Conservation (phyloP, 2,888 invertebrate species). For the Alsophila aescularia region DNA sequence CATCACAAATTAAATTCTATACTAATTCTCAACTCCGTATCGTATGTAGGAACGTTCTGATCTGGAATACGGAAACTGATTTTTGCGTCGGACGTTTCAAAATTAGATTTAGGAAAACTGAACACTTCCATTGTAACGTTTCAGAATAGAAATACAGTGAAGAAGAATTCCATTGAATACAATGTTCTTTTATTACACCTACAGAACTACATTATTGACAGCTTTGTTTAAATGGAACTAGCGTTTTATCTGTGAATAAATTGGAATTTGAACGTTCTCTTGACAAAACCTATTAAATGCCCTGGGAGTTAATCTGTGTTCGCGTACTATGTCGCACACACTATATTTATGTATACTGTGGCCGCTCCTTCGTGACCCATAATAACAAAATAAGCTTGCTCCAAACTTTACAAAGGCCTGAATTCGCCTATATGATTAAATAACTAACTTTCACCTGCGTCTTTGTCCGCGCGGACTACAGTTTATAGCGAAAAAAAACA, state of each 20-base stretch:
- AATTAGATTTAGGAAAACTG: constrained; percentile 73
- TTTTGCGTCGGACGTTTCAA: constrained; percentile 47
- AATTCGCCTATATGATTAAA: constrained; percentile 11
- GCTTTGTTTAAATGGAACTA: constrained; percentile 34
- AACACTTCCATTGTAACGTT: constrained; percentile 64
- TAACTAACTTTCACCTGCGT: no score
- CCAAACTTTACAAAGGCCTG: constrained; percentile 13
- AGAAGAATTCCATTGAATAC: constrained; percentile 69
- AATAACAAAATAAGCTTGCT: constrained; percentile 19
- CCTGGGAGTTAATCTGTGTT: constrained; percentile 23
- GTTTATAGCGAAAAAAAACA: no score
- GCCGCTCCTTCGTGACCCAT: constrained; percentile 18
- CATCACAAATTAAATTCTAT: constrained; percentile 65
- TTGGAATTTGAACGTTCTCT: constrained; percentile 35
- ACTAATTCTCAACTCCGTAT: constrained; percentile 45
- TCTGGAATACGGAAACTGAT: constrained; percentile 45
- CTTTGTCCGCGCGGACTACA: no score
- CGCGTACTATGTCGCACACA: constrained; percentile 14
- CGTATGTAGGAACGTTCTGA: constrained; percentile 39
- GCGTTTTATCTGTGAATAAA: constrained; percentile 34
- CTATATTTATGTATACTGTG: no score
- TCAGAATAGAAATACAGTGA: constrained; percentile 60
- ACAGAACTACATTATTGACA: constrained; percentile 47
- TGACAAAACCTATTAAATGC: constrained; percentile 19
- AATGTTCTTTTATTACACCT: constrained; percentile 62